phyloP scores from a whole-genome alignment of 2,113 vertebrate species.

The Australoheros scitulus region DNA sequence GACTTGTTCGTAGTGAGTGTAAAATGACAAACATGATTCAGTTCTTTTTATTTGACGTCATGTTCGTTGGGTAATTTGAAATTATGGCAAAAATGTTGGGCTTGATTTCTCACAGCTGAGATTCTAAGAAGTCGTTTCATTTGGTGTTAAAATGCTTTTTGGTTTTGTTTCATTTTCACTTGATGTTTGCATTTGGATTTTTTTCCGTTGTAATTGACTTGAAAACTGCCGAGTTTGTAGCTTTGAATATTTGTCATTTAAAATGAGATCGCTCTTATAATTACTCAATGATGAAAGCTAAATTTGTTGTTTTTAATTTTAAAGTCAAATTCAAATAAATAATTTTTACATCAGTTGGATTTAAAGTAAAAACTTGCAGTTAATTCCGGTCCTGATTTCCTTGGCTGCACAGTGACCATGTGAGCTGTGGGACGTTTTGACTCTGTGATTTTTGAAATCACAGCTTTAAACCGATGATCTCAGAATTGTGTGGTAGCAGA shows the following conservation, averaged over 20 bases:
- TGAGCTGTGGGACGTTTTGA: not conserved
- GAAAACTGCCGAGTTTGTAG: not conserved
- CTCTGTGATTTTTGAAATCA: not conserved
- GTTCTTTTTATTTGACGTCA: not conserved
- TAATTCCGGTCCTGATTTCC: not conserved
- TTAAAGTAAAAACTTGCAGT: not conserved
- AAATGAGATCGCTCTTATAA: not conserved
- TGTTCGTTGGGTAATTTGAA: not conserved
- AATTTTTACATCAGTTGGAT: too few species aligned
- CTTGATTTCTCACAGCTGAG: not conserved
- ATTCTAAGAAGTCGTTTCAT: not conserved
- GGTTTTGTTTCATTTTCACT: too few species aligned
- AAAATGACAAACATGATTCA: not conserved
- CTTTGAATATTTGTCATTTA: not conserved
- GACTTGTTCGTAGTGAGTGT: not conserved
- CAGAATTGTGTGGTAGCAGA: not conserved
- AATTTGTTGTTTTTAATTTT: too few species aligned
- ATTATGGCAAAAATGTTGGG: not conserved
- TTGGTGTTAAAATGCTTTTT: not conserved
- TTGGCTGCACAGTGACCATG: not conserved
- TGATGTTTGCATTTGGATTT: not conserved
- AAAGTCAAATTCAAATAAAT: too few species aligned
- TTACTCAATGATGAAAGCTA: too few species aligned
- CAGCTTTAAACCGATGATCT: not conserved
- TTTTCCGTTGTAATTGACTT: not conserved